phyloP scores from a whole-genome alignment of 1,140 invertebrate species.

The Pseudomyrmex cubaensis region DNA sequence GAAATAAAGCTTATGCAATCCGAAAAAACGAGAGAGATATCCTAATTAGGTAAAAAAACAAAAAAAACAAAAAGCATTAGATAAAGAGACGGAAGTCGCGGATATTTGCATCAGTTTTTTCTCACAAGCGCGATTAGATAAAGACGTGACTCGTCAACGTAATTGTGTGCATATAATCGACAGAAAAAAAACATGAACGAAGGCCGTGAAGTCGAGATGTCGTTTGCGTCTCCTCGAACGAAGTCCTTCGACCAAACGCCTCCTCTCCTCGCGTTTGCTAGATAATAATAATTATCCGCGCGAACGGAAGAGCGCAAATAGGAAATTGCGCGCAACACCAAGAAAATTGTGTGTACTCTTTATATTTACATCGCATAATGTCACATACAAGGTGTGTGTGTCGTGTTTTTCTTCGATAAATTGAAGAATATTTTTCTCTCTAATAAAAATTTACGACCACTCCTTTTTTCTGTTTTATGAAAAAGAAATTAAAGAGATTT shows the following conservation, averaged over 20 bases:
- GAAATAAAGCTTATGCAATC: neutral
- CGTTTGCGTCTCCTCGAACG: conserved; percentile 44
- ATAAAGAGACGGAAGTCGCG: conserved; percentile 3
- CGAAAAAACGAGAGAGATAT: neutral
- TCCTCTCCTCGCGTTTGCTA: neutral
- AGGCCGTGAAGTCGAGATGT: conserved; percentile 47
- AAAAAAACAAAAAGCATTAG: neutral
- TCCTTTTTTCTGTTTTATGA: neutral
- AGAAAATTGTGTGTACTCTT: neutral
- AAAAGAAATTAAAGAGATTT: no score
- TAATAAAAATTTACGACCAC: neutral
- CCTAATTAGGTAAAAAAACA: neutral
- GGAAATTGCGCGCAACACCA: neutral
- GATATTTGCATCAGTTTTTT: conserved; percentile 34
- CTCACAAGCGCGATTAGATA: conserved; percentile 26
- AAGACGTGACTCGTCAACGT: conserved; percentile 15
- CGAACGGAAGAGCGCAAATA: conserved; percentile 36
- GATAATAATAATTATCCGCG: conserved; percentile 44
- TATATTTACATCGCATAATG: neutral
- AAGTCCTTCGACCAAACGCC: conserved; percentile 33
- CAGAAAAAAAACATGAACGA: conserved; percentile 40
- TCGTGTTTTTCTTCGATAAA: neutral
- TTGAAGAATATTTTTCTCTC: neutral
- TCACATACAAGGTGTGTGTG: conserved; percentile 18
- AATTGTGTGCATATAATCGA: conserved; percentile 43